Evolutionary conservation across 1,140 invertebrate genomes (phyloP), one percentile per base, ranked within the genome.

Genomic region (Sitophilus oryzae): DNA sequence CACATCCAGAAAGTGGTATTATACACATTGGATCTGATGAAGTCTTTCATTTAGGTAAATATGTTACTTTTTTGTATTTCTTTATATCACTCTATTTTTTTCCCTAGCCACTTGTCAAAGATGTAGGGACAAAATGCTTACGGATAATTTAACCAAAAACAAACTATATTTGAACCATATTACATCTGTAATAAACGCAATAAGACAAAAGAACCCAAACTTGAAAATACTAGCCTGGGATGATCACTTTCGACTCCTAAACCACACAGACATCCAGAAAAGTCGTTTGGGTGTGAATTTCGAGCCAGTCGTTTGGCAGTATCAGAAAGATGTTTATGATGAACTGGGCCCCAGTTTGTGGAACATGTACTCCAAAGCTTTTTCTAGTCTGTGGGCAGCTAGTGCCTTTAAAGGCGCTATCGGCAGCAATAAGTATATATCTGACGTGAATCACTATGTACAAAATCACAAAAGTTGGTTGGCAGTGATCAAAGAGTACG

Each of bases 371-470:
- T 77, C 82, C 1, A 77, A 81, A 41, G 74, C 92, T 1, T 98
- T 98, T 71, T 79, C 82, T 0, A 80, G 82, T 34, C 79, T 94
- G n/a, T 98, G 95, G 95, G 80, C 85, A 15, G 92, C 91, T 2
- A 85, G 85, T 59, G 89, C 93, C 0, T 96, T 88, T 66, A 96
- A 96, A 78, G 93, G 88, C 5, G 89, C 90, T 1, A 86, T 22
- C 72, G 64, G 62, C 15, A 64, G 56, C 30, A 61, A 61, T 42
- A 58, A 63, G 25, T 61, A 60, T 43, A 49, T 66, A 1, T 55
- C 59, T 8, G 56, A 65, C 35, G 58, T 60, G 10, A 58, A 60
- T 15, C 63, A 65, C 35, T 65, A 66, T 34, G 22, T 63, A 11
- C 59, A 65, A 43, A 66, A 66, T 44, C 65, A 65, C 37, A 59